These are phyloP conservation scores for Pandemis corylana DNA, from an alignment of 2,888 invertebrate genomes.

Conservation along the genomic window DNA sequence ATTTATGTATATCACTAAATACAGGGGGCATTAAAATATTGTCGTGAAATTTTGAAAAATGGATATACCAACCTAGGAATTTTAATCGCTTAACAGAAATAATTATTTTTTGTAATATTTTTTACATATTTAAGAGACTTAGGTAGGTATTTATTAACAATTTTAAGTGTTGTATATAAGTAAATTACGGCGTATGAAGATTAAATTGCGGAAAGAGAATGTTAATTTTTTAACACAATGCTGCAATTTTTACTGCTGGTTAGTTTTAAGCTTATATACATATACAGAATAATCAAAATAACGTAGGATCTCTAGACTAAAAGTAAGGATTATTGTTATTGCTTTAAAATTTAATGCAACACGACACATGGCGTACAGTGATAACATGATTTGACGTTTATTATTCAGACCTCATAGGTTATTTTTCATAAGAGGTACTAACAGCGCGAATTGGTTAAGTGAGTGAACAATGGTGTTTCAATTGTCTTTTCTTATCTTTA, in stretches of 20 bases:
- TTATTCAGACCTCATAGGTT: too few relatives aligned
- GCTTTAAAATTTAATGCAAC: too few relatives aligned
- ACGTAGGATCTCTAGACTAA: neutral
- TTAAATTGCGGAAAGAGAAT: neutral
- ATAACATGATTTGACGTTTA: too few relatives aligned
- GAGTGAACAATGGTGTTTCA: too few relatives aligned
- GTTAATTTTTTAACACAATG: neutral
- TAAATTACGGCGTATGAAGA: neutral
- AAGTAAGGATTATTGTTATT: neutral
- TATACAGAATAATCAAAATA: neutral
- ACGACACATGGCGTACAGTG: too few relatives aligned
- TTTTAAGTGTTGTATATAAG: slow-evolving; percentile 22
- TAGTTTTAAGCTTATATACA: neutral
- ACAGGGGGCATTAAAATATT: neutral
- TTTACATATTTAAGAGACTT: slow-evolving; percentile 33
- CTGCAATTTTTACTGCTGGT: neutral
- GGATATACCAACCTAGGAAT: neutral
- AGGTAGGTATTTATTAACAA: slow-evolving; percentile 31
- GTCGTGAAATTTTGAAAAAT: neutral
- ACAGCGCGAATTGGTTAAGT: too few relatives aligned
- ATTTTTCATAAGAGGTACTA: too few relatives aligned
- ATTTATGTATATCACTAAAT: neutral
- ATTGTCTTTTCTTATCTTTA: too few relatives aligned
- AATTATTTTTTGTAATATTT: slow-evolving; percentile 24
- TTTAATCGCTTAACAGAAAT: too few relatives aligned